Evolutionary conservation across 1,140 invertebrate genomes (phyloP), one percentile per base, ranked within the genome.

Genomic region (Calosoma granatense): DNA sequence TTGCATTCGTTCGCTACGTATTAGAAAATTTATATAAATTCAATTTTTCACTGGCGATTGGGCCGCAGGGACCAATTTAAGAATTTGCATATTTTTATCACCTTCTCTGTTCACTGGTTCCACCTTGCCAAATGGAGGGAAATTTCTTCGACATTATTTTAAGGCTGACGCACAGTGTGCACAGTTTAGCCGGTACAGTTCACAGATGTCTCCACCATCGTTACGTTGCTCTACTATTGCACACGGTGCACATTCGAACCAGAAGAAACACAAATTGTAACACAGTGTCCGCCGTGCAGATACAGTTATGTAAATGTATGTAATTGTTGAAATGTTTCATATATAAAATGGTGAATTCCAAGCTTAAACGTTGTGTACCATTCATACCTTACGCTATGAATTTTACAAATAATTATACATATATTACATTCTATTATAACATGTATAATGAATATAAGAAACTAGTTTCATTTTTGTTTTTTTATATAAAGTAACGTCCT

Each of bases 11-110:
- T 47, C 41, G 3, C 6, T 9, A 47, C 41, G 41, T 47, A 47
- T 47, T 47, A 47, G 41, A 47, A 47, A 47, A 47, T 47, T 47
- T 47, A 47, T 47, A 47, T 47, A 47, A 47, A 47, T 47, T 47
- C 41, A 47, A 47, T 47, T 47, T 47, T 47, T 47, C 41, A 47
- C 41, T 17, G 41, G 41, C 41, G 41, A 47, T 47, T 47, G 41
- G 41, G 3, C 41, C 41, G 15, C 41, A 17, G 41, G 41, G 41
- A 47, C 41, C 41, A 47, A 47, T 47, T 47, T 47, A 47, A 17
- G 17, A 47, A 47, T 47, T 47, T 47, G 17, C 41, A 47, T 47
- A 47, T 47, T 47, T 47, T 47, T 47, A 47, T 47, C 41, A 47
- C 41, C 41, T 47, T 47, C 41, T 17, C 15, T 47, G 41, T 47